Base-by-base conservation (phyloP, 2,797 vertebrate species). In the Sebastes jordani region DNA sequence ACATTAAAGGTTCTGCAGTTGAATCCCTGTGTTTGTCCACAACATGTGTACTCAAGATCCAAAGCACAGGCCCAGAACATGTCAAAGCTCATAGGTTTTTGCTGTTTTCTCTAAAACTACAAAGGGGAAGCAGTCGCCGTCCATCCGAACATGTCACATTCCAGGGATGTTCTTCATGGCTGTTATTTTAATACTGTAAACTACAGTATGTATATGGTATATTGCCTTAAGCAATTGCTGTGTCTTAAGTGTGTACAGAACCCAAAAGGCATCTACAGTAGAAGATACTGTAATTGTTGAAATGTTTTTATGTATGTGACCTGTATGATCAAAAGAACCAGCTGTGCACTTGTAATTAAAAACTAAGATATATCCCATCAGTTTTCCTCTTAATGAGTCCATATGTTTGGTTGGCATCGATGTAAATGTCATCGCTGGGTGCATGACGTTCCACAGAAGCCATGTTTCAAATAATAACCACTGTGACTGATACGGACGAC, bases 281-380 rank as follows among this genome's bases (percentile, higher is more conserved):
- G 54, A 74, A 74, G 25, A 86, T 73, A 59, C 56, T 85, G 83
- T 86, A 83, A 54, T n/a, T 83, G 79, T 81, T 86, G 55, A 89
- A 82, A 76, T 74, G 78, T 85, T 65, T 88, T 73, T 49, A 72
- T 75, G 55, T 76, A 71, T 74, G 76, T 83, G 58, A 90, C 34
- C 70, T 59, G 79, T 90, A 75, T 76, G 78, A 85, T 73, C 36
- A 70, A 86, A 82, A 49, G 42, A 76, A 82, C 72, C 81, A 80
- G 78, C 78, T 90, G 89, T 91, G 82, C 84, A 89, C 89, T 84
- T 92, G 83, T 83, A 90, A 95, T 93, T 92, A 94, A 93, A 92
- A 73, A 4, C 46, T 64, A 22, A 86, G 18, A 81, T 75, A 36
- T 80, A 88, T 80, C 69, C 52, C 9, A 75, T 27, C 23, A 25